Conservation (phyloP, 2,113 vertebrate genomes). For the Notothenia coriiceps region DNA sequence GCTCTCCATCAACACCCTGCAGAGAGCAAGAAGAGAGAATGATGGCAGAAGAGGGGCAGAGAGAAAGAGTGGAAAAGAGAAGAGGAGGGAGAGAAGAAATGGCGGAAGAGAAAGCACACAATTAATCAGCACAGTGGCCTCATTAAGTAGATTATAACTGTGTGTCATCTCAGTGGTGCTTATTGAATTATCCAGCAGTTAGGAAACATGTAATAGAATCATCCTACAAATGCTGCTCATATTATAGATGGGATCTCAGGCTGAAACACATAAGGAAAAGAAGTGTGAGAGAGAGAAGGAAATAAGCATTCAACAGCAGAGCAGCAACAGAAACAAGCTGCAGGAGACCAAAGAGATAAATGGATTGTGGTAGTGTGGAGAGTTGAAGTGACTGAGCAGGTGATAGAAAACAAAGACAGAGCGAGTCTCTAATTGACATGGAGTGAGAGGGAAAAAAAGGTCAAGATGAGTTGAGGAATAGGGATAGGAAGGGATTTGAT, state of each 20-base stretch:
- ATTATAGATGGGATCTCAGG: constrained; percentile 53
- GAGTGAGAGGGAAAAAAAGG: constrained; percentile 7
- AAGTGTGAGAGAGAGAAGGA: constrained; percentile 18
- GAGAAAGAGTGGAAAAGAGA: neutral
- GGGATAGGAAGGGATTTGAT: constrained; percentile 22
- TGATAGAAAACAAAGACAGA: constrained; percentile 15
- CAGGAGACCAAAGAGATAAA: constrained; percentile 24
- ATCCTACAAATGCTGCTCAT: constrained; percentile 62
- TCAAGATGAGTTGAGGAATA: constrained; percentile 17
- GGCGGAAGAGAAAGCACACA: constrained; percentile 45
- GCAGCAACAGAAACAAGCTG: constrained; percentile 33
- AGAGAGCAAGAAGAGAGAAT: constrained; percentile 22
- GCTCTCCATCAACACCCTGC: constrained; percentile 95
- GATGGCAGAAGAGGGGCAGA: constrained; percentile 4
- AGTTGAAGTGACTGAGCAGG: constrained; percentile 19
- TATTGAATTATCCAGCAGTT: constrained; percentile 76
- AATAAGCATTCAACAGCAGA: constrained; percentile 23
- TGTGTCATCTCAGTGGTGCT: constrained; percentile 68
- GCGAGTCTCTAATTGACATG: neutral
- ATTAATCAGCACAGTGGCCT: constrained; percentile 69
- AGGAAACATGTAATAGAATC: constrained; percentile 76
- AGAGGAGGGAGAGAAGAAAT: constrained; percentile 19
- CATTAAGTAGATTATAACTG: constrained; percentile 79
- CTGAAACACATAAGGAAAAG: constrained; percentile 12
- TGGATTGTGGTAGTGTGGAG: constrained; percentile 19